Evolutionary conservation across 2,888 invertebrate genomes (phyloP), one percentile per base, ranked within the genome.

Genomic region (Pyrrhosoma nymphula): DNA sequence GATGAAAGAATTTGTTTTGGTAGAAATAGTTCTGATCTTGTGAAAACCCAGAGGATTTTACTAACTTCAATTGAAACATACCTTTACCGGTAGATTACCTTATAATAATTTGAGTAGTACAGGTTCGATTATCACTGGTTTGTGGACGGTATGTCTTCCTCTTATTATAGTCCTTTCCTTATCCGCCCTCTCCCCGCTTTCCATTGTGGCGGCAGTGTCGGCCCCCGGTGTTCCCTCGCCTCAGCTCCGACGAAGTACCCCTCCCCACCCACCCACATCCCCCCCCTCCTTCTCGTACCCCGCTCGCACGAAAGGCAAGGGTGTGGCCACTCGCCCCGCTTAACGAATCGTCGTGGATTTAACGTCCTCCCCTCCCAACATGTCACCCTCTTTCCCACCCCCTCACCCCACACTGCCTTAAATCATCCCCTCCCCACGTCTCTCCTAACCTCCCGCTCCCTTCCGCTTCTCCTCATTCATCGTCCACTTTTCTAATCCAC

Each of bases 301-400:
- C 90, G 30, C 90, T 39, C 6, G 23, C 63, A 6, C 47, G 30
- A 39, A 63, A 30, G 39, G 60, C 91, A 63, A 93, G 93, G 93
- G 93, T 93, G 93, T 93, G 93, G 93, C 93, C 69, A 69, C 63
- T 91, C 63, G 91, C 63, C 39, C 91, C 90, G 63, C 91, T 69
- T 91, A 93, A 93, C 93, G 93, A 93, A 93, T 93, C 93, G 69
- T 93, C 93, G 63, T 91, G 69, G 63, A 39, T 91, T 91, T 26
- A 91, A 26, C 91, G 91, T 91, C 23, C 91, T 35, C 91, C 23
- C 91, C 35, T 23, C 30, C 90, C 56, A 10, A 47, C 47, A 8
- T 47, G 2, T 47, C 47, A 47, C 69, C 90, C 90, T 30, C 56
- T 23, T 35, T 10, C 60, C 90, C 30, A 8, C 69, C 69, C 26